Evolutionary conservation across 2,113 vertebrate species (phyloP).

Genomic region (Saguinus midas): DNA sequence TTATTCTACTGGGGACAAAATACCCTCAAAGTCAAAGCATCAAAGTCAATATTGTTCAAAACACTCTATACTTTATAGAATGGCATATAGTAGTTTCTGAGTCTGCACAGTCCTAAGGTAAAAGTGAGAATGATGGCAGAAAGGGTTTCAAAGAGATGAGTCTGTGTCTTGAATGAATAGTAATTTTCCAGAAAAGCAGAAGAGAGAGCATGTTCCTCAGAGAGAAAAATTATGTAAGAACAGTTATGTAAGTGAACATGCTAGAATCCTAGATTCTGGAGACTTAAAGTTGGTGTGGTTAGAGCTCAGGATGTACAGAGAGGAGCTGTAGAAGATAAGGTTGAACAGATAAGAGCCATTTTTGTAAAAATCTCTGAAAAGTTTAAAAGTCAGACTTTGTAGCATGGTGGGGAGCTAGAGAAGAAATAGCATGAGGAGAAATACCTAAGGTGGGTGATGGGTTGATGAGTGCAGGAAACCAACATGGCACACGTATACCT

Average conservation of each 20-base stretch:
- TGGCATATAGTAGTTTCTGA: neutral
- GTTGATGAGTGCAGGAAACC: no score
- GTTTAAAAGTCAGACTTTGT: neutral
- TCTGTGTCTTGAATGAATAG: neutral
- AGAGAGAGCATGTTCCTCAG: neutral
- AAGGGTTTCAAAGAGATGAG: neutral
- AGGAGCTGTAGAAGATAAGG: neutral
- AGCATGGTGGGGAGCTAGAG: neutral
- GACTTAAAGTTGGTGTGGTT: neutral
- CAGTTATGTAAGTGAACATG: neutral
- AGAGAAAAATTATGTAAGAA: neutral
- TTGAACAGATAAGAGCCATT: neutral
- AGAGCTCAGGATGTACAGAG: neutral
- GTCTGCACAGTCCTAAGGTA: neutral
- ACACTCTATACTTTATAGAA: neutral
- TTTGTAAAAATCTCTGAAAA: neutral
- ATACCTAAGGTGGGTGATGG: no score
- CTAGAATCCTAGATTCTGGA: neutral
- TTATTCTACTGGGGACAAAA: neutral
- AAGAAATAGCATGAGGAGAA: no score
- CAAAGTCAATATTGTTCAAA: neutral
- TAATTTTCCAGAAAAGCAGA: neutral
- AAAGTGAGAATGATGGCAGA: neutral
- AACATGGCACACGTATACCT: no score
- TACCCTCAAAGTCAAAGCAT: neutral